Conservation (phyloP, 2,888 invertebrate species). For the Volucella zonaria region DNA sequence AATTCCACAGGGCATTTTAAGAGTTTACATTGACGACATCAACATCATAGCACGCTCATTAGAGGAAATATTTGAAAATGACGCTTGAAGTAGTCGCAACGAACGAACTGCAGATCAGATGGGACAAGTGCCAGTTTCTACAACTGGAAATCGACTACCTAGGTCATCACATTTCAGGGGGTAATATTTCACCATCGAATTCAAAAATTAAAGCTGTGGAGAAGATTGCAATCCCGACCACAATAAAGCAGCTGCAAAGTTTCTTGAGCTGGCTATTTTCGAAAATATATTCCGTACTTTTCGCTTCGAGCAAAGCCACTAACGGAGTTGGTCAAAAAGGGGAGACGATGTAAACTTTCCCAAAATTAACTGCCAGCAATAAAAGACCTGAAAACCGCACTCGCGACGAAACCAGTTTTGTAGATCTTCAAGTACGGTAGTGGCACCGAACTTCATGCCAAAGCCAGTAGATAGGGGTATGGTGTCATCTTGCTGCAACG, state of each 20-base stretch:
- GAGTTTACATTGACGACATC: slow-evolving; percentile 4
- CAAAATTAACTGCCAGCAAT: too few relatives aligned
- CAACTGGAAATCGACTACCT: slow-evolving; percentile 45
- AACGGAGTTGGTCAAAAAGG: neutral
- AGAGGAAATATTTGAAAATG: neutral
- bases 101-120: slow-evolving; percentile 4
- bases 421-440: slow-evolving; percentile 26
- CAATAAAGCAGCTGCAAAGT: slow-evolving; percentile 3
- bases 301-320: neutral
- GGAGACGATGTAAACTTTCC: neutral
- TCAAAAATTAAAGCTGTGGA: slow-evolving; percentile 37
- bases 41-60: neutral
- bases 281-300: slow-evolving; percentile 21
- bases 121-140: slow-evolving; percentile 52
- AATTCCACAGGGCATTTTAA: neutral
- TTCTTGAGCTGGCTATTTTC: slow-evolving; percentile 42
- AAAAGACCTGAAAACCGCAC: neutral
- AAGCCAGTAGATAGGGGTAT: slow-evolving; percentile 65
- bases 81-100: slow-evolving; percentile 7
- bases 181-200: slow-evolving; percentile 26
- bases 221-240: slow-evolving; percentile 21
- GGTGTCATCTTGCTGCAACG: slow-evolving; percentile 75
- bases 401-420: slow-evolving; percentile 5
- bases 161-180: slow-evolving; percentile 29
- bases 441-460: slow-evolving; percentile 28